Percentiles rank a stretch among this genome's conserved stretches.
phyloP scores from a whole-genome alignment of 1,140 invertebrate genomes.

The Penaeus japonicus region DNA sequence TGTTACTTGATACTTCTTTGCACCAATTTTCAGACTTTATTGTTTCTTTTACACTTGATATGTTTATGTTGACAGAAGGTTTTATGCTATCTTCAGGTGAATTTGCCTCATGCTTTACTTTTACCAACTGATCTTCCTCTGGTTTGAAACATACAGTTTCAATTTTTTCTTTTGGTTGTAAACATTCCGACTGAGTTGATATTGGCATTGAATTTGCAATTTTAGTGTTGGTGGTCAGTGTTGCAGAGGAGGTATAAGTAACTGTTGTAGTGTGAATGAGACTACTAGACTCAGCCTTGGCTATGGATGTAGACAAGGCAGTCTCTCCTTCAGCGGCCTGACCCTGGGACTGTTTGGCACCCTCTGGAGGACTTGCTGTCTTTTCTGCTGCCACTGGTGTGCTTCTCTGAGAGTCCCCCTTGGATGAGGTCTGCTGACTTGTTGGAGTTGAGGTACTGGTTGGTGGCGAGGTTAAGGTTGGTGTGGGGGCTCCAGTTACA shows the following conservation, averaged over 20 bases:
- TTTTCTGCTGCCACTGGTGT: neutral
- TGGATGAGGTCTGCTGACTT: conserved; percentile 11
- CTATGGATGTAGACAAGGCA: conserved; percentile 10
- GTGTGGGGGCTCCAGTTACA: conserved; percentile 12
- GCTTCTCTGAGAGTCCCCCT: neutral
- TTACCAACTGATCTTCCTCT: conserved; percentile 1
- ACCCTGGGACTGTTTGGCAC: neutral
- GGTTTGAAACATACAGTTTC: neutral
- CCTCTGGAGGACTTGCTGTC: conserved; percentile 6
- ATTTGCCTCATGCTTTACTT: conserved; percentile 39
- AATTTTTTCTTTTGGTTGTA: conserved; percentile 20
- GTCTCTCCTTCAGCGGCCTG: conserved; percentile 9
- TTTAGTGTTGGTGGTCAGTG: conserved; percentile 40
- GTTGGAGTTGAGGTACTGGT: conserved; percentile 18
- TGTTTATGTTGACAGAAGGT: conserved; percentile 4
- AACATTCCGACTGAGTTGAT: conserved; percentile 29
- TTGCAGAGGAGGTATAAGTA: conserved; percentile 43
- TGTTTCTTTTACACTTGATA: conserved; percentile 30
- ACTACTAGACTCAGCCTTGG: conserved; percentile 45
- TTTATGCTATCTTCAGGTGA: conserved; percentile 27
- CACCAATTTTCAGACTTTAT: conserved; percentile 29
- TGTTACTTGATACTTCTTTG: conserved; percentile 10
- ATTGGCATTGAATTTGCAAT: conserved; percentile 35
- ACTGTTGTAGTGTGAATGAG: conserved; percentile 50
- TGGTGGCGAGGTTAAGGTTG: conserved; percentile 33